Evolutionary conservation across 2,113 vertebrate genomes (phyloP), one percentile per base, ranked within the genome.

Genomic region (Gobio gobio): DNA sequence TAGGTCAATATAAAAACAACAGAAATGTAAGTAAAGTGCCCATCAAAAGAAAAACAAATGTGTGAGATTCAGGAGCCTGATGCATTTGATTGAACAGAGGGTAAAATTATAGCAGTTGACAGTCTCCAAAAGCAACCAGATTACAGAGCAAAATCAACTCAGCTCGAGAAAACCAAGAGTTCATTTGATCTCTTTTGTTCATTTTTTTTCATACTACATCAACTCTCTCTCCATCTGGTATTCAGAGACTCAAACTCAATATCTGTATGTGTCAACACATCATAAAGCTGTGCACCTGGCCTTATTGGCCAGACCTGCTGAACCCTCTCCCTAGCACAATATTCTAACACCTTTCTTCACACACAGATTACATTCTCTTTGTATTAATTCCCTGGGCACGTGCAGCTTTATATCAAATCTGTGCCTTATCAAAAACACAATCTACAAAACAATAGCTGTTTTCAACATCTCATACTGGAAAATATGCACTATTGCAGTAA

Each of bases 191-290:
- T 68, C 14, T 68, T 82, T 82, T 78, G 83, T 88, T 86, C 73
- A 64, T 26, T 66, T 81, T 63, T 36, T 81, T 63, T 84, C 54
- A 45, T 78, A 54, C 40, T 29, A 74, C 84, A 70, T 78, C 63
- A 58, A 47, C 73, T 64, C 63, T 76, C 70, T 82, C 61, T 61
- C 66, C 93, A 93, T 95, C 94, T 93, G 93, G 91, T 92, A 93
- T 94, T 94, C 94, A 93, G 92, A 87, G 88, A 90, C 88, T 90
- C 90, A 92, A 91, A 93, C 92, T 92, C 93, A 94, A 95, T 94
- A 91, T 94, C 92, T 91, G 87, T 90, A 87, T 91, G 92, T 92
- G 93, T 94, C 94, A 94, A 92, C 94, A 95, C 93, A 93, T 94
- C 91, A 94, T 93, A 93, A 93, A 86, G 87, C 93, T 86, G 92